phyloP scores from a whole-genome alignment of 1,140 invertebrate genomes.

The Oedothorax gibbosus region DNA sequence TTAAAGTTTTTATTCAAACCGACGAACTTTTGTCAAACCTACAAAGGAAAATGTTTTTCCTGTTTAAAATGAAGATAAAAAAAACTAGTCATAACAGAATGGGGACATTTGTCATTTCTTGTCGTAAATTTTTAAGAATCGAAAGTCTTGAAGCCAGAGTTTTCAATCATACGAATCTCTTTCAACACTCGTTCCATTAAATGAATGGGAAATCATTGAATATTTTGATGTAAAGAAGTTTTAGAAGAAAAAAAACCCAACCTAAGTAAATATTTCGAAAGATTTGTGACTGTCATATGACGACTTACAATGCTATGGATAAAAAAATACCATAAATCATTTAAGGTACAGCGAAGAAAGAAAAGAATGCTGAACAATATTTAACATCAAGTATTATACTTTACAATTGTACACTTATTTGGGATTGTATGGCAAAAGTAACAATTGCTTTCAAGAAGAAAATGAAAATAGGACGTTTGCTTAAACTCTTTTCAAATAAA shows the following conservation, averaged over 20 bases:
- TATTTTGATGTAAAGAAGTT: slow-evolving; percentile 9
- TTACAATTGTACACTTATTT: too few species aligned
- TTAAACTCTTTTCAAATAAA: too few species aligned
- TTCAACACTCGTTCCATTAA: neutral
- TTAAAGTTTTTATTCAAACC: too few species aligned
- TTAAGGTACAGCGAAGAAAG: neutral
- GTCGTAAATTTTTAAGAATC: slow-evolving; percentile 15
- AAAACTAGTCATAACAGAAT: slow-evolving; percentile 13
- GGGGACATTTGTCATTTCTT: slow-evolving; percentile 9
- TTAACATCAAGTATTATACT: too few species aligned
- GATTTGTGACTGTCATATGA: slow-evolving; percentile 3
- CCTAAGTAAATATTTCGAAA: neutral
- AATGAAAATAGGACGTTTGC: too few species aligned
- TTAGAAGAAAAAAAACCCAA: neutral
- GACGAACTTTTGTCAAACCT: too few species aligned
- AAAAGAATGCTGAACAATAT: too few species aligned
- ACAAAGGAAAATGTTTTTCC: too few species aligned
- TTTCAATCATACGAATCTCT: slow-evolving; percentile 19
- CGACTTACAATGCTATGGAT: slow-evolving; percentile 7
- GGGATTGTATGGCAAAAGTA: too few species aligned
- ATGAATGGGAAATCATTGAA: slow-evolving; percentile 7
- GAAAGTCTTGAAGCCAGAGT: slow-evolving; percentile 1
- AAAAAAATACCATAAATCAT: slow-evolving; percentile 5
- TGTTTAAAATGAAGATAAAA: too few species aligned
- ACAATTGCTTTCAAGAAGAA: too few species aligned